These are phyloP conservation scores for Empis stercorea DNA, from an alignment of 2,888 invertebrate genomes.

Conservation along the genomic window DNA sequence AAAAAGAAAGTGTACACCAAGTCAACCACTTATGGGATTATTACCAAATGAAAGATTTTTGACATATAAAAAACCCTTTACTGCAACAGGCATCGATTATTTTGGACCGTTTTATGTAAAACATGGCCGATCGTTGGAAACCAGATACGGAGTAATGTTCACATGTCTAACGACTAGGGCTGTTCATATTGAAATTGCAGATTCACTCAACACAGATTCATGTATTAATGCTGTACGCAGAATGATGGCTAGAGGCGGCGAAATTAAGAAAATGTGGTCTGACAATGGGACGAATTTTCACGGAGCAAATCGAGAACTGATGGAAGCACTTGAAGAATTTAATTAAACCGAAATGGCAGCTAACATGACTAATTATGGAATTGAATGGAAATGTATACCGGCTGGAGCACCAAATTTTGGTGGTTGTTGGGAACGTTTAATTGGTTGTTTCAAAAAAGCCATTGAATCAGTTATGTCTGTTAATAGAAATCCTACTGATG, in stretches of 20 bases:
- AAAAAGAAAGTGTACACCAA: constrained; percentile 5
- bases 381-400: constrained; percentile 17
- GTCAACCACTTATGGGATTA: constrained; percentile 16
- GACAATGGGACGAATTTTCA: constrained; percentile 14
- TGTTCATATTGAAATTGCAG: constrained; percentile 11
- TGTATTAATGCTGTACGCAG: constrained; percentile 12
- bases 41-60: constrained; percentile 14
- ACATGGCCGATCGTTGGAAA: constrained; percentile 1
- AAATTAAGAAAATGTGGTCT: constrained; percentile 8
- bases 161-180: constrained; percentile 14
- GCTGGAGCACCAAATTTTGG: constrained; percentile 12
- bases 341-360: not conserved
- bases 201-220: constrained; percentile 7
- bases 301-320: constrained; percentile 9
- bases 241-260: constrained; percentile 11
- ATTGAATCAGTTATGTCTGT: constrained; percentile 10
- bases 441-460: constrained; percentile 14
- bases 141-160: constrained; percentile 10
- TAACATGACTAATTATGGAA: not conserved
- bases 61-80: constrained; percentile 13
- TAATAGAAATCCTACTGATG: constrained; percentile 14
- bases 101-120: constrained; percentile 14
- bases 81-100: constrained; percentile 16
- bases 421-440: constrained; percentile 15
- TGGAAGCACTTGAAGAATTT: constrained; percentile 10